Conservation (phyloP, 2,797 vertebrate genomes). For the Gadopsis bispinosus region DNA sequence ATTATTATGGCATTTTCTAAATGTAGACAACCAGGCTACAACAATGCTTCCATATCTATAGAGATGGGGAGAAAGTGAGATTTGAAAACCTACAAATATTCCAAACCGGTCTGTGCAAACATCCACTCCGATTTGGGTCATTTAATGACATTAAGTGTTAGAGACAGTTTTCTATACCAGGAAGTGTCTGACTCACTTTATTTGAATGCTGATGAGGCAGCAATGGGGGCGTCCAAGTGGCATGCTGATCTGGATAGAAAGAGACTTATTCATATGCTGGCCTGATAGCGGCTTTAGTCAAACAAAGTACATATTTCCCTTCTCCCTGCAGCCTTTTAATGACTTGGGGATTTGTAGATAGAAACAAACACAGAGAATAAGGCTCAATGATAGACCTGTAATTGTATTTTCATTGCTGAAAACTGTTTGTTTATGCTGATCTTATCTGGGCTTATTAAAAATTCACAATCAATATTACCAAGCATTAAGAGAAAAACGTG, state of each 20-base stretch:
- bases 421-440: slow-evolving; percentile 68
- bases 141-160: slow-evolving; percentile 70
- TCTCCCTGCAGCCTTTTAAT: slow-evolving; percentile 71
- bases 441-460: slow-evolving; percentile 68
- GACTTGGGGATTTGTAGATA: slow-evolving; percentile 72
- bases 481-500: slow-evolving; percentile 46
- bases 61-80: background rate
- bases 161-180: slow-evolving; percentile 68
- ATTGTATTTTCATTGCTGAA: slow-evolving; percentile 73
- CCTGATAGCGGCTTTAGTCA: slow-evolving; percentile 70
- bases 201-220: slow-evolving; percentile 76
- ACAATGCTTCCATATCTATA: background rate
- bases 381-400: slow-evolving; percentile 65
- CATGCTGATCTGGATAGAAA: slow-evolving; percentile 70
- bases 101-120: slow-evolving; percentile 28
- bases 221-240: slow-evolving; percentile 62
- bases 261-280: slow-evolving; percentile 76
- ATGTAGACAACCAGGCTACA: background rate
- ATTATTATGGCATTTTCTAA: background rate
- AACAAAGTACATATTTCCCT: slow-evolving; percentile 71
- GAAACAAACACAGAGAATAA: slow-evolving; percentile 69
- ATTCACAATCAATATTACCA: slow-evolving; percentile 62
- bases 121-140: slow-evolving; percentile 34
- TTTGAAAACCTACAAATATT: slow-evolving; percentile 12
- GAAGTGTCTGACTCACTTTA: slow-evolving; percentile 71